Evolutionary conservation across 2,888 invertebrate species (phyloP).

Genomic region (Heliconius hortense): DNA sequence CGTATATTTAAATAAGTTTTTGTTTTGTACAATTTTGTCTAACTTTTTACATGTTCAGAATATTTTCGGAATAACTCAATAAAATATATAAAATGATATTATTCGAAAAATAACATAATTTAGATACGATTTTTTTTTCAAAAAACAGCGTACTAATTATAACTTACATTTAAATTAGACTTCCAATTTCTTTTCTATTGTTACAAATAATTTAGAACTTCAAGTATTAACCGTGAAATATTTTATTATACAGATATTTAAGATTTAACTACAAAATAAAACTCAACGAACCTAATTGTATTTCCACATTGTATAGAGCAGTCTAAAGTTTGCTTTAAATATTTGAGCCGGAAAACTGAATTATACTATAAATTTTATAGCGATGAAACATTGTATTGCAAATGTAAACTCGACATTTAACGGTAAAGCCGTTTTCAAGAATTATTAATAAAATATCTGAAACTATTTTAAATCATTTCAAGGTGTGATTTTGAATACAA

Average conservation of each 20-base stretch:
- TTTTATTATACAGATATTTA: slow-evolving; percentile 10
- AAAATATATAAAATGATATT: neutral
- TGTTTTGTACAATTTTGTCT: no score
- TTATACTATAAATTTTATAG: slow-evolving; percentile 29
- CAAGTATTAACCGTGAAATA: neutral
- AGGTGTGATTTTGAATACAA: neutral
- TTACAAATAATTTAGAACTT: neutral
- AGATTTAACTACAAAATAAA: slow-evolving; percentile 21
- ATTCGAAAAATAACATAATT: neutral
- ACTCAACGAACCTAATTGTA: slow-evolving; percentile 25
- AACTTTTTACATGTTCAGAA: no score
- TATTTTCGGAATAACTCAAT: neutral
- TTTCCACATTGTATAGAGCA: slow-evolving; percentile 25
- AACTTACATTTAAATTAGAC: neutral
- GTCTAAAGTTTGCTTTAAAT: slow-evolving; percentile 27
- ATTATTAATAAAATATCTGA: slow-evolving; percentile 13
- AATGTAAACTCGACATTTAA: slow-evolving; percentile 28
- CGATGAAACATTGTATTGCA: slow-evolving; percentile 27
- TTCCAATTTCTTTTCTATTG: neutral
- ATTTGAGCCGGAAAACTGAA: slow-evolving; percentile 29
- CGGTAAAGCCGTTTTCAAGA: slow-evolving; percentile 23
- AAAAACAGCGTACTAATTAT: neutral
- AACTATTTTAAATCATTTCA: neutral
- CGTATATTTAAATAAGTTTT: no score
- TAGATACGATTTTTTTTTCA: neutral